Evolutionary conservation across 2,888 invertebrate genomes (phyloP).

Genomic region (Meliscaeva auricollis): DNA sequence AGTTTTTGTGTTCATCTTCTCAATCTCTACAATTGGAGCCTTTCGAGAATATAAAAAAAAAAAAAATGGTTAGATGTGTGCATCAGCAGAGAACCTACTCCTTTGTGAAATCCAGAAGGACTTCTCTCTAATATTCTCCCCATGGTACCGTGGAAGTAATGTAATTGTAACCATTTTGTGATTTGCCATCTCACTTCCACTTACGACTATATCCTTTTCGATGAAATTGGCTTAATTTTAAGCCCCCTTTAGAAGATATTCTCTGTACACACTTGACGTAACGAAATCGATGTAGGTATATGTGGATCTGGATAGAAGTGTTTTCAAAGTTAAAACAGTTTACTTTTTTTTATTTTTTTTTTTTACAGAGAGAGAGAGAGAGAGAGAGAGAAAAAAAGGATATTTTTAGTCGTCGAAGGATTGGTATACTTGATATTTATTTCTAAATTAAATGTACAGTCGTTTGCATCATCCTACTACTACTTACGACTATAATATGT

Average conservation of each 20-base stretch:
- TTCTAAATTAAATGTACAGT: slow-evolving; percentile 53
- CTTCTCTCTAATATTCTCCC: slow-evolving; percentile 23
- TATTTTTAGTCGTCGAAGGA: slow-evolving; percentile 40
- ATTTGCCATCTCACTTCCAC: slow-evolving; percentile 52
- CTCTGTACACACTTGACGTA: slow-evolving; percentile 24
- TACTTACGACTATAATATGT: not conserved
- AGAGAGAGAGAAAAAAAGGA: not conserved
- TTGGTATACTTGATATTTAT: slow-evolving; percentile 31
- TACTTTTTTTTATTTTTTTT: slow-evolving; percentile 9
- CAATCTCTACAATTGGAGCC: not conserved
- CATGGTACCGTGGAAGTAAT: slow-evolving; percentile 25
- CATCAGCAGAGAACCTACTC: slow-evolving; percentile 7
- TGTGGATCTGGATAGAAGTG: not conserved
- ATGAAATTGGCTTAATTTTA: slow-evolving; percentile 70
- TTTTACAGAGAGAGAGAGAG: not conserved
- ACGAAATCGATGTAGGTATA: slow-evolving; percentile 53
- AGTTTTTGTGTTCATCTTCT: not conserved
- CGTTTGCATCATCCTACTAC: not conserved
- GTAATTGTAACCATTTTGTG: slow-evolving; percentile 66
- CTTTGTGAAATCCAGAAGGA: slow-evolving; percentile 18
- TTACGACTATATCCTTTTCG: slow-evolving; percentile 26
- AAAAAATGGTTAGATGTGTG: not conserved
- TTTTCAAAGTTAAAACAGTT: slow-evolving; percentile 38
- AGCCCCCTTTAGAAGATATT: slow-evolving; percentile 27
- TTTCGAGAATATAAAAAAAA: not conserved